phyloP scores from a whole-genome alignment of 1,140 invertebrate species.

The Temnothorax nylanderi region DNA sequence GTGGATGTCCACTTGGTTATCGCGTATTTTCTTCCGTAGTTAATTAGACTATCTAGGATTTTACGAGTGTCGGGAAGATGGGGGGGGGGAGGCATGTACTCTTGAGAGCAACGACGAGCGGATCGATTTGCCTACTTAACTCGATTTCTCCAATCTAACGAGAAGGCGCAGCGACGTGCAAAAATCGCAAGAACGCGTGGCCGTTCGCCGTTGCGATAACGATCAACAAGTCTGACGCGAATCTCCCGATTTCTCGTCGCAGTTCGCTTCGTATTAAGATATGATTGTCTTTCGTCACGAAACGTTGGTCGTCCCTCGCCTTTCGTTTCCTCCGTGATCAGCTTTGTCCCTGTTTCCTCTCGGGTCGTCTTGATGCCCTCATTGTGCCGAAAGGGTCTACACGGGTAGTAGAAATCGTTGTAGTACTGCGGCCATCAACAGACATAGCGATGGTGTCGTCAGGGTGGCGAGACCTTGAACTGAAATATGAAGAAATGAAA shows the following conservation, averaged over 20 bases:
- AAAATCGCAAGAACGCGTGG: conserved; percentile 29
- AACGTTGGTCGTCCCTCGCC: conserved; percentile 69
- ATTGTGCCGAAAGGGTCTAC: conserved; percentile 57
- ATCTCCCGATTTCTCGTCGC: conserved; percentile 45
- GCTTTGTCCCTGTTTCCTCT: conserved; percentile 23
- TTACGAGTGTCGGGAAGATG: conserved; percentile 5
- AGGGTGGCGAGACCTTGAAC: conserved; percentile 81
- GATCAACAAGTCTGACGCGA: conserved; percentile 3
- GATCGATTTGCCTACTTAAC: background rate
- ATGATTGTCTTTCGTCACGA: conserved; percentile 83
- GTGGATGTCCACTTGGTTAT: conserved; percentile 7
- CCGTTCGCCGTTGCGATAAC: background rate
- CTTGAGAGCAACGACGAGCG: conserved; percentile 31
- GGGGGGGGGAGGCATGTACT: background rate
- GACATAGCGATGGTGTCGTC: conserved; percentile 70
- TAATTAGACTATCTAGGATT: conserved; percentile 56
- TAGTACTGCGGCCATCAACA: conserved; percentile 70
- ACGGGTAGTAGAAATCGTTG: conserved; percentile 66
- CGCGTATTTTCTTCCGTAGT: conserved; percentile 38
- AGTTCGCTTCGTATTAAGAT: conserved; percentile 60
- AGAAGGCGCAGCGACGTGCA: conserved; percentile 21
- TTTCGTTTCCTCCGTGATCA: conserved; percentile 26
- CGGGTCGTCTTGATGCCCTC: background rate
- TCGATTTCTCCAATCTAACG: conserved; percentile 23
- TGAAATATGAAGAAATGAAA: conserved; percentile 74